Evolutionary conservation across 2,797 vertebrate genomes (phyloP), one percentile per base, ranked within the genome.

Genomic region (Anguilla obscura): DNA sequence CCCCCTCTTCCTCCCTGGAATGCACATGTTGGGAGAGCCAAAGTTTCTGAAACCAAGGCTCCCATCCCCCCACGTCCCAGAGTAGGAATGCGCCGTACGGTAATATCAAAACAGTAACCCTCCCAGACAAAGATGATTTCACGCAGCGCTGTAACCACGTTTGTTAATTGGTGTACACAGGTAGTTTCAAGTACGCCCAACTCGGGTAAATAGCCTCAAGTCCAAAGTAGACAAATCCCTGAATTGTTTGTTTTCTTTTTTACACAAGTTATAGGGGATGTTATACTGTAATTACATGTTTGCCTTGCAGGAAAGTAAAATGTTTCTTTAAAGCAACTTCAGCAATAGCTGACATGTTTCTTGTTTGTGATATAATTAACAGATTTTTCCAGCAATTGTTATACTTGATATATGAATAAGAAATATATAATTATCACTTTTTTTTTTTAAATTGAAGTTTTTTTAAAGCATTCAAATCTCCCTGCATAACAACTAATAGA

Each of bases 1-100:
- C 87, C 85, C 90, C 86, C 89, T 30, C 87, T 91, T 58, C 87
- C 33, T 89, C 91, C 92, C 89, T 95, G 95, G 93, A 93, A 95
- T 95, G 94, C 92, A 94, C 94, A 93, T 92, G 84, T 92, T 90
- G 92, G 91, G 93, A 91, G 92, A 91, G 92, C 87, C 91, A 91
- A 89, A 86, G 92, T 91, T 92, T 93, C 91, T 89, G 92, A 93
- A 92, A 92, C 87, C 91, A 92, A 93, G n/a, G 92, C 94, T 90
- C 52, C 94, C 93, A 89, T 92, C 94, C 95, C 95, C 95, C 94
- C 94, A 95, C 94, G 90, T 94, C 93, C 69, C 88, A 93, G 92
- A 91, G 92, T 89, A 95, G 94, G 94, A 95, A 95, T 95, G 93
- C 92, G 93, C 91, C 91, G 91, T 92, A 93, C 93, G 92, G 92